These are phyloP conservation scores for Drosophila fuyamai DNA, from an alignment of 1,140 invertebrate species.

Conservation along the genomic window DNA sequence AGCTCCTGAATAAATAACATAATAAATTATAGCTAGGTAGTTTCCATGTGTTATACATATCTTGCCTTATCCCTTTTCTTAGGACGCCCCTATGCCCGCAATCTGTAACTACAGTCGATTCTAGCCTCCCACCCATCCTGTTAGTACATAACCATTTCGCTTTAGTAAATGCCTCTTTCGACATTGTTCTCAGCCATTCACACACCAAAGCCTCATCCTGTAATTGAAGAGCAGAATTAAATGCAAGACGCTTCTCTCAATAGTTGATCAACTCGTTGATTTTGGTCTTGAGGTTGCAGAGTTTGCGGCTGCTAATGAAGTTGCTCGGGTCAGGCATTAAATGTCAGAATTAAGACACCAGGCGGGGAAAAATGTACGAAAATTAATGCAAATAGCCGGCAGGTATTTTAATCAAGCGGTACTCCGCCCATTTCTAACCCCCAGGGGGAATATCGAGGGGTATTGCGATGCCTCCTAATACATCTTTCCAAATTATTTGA, in stretches of 20 bases:
- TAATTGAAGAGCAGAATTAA: slow-evolving; percentile 25
- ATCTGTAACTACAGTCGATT: slow-evolving; percentile 46
- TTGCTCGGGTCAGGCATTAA: slow-evolving; percentile 59
- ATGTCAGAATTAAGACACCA: slow-evolving; percentile 78
- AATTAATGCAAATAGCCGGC: slow-evolving; percentile 81
- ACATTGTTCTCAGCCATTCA: slow-evolving; percentile 24
- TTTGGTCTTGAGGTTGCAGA: slow-evolving; percentile 2
- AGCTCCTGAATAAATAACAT: no score
- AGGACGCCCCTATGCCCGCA: not conserved
- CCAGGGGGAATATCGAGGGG: slow-evolving; percentile 28
- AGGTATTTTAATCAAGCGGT: slow-evolving; percentile 80
- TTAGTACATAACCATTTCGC: slow-evolving; percentile 40
- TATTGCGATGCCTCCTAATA: slow-evolving; percentile 58
- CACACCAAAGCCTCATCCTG: slow-evolving; percentile 20
- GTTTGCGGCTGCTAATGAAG: slow-evolving; percentile 61
- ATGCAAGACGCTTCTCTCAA: slow-evolving; percentile 23
- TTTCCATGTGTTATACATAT: no score
- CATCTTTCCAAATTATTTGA: slow-evolving; percentile 58
- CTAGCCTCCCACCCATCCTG: slow-evolving; percentile 1
- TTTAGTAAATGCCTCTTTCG: slow-evolving; percentile 40
- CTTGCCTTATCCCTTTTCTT: not conserved
- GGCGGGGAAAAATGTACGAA: slow-evolving; percentile 52
- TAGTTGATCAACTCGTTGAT: slow-evolving; percentile 14
- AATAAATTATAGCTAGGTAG: no score
- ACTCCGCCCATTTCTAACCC: slow-evolving; percentile 6